Evolutionary conservation across 2,797 vertebrate genomes (phyloP).

Genomic region (Enteromius afrohamiltoni): DNA sequence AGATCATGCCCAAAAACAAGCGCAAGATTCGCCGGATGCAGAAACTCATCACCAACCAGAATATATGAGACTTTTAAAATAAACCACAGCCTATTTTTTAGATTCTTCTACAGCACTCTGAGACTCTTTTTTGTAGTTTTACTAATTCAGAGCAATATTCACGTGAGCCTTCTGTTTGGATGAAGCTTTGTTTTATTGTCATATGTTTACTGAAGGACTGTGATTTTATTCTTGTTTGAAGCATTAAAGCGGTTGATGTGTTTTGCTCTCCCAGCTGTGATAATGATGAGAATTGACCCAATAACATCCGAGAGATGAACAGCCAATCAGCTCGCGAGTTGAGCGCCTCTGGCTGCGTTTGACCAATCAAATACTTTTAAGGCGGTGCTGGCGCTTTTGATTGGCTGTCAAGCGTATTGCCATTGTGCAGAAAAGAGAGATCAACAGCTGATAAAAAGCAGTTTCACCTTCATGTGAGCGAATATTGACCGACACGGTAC

Average conservation of each 20-base stretch:
- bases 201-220: not conserved
- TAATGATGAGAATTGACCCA: not conserved
- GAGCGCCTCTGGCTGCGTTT: not conserved
- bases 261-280: not conserved
- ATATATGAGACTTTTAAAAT: conserved; percentile 74
- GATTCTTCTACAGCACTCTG: not conserved
- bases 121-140: not conserved
- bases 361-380: conserved; percentile 18
- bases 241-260: not conserved
- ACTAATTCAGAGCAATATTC: conserved; percentile 9
- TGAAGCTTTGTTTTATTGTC: not conserved
- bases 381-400: not conserved
- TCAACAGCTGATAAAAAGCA: not conserved
- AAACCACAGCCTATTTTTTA: not conserved
- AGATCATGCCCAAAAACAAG: conserved; percentile 96
- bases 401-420: not conserved
- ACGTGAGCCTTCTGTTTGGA: not conserved
- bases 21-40: conserved; percentile 98
- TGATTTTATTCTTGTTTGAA: not conserved
- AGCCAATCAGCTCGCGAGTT: conserved; percentile 34
- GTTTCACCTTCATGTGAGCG: not conserved
- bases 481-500: not conserved
- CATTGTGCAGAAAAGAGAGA: not conserved
- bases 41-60: conserved; percentile 88
- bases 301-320: conserved; percentile 34